Evolutionary conservation across 1,140 invertebrate genomes (phyloP).

Genomic region (Diabrotica virgifera): DNA sequence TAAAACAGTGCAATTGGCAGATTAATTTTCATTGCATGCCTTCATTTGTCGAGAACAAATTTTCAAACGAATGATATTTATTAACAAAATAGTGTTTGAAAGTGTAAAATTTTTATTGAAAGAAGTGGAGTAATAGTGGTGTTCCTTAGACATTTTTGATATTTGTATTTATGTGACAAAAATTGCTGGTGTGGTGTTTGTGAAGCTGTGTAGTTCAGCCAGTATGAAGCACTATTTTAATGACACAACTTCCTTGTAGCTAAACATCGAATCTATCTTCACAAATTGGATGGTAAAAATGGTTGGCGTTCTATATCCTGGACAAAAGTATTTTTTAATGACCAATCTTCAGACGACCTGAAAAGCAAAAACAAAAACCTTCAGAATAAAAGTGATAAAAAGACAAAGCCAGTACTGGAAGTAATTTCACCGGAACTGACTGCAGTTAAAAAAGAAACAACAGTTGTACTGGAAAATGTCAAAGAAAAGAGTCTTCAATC

Average conservation of each 20-base stretch:
- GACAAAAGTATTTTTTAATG: constrained; percentile 4
- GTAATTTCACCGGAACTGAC: constrained; percentile 18
- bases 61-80: neutral
- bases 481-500: constrained; percentile 40
- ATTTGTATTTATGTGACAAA: neutral
- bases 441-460: constrained; percentile 15
- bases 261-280: neutral
- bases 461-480: constrained; percentile 38
- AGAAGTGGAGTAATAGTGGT: too few relatives aligned
- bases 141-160: too few relatives aligned
- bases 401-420: constrained; percentile 16
- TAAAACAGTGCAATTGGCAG: too few relatives aligned
- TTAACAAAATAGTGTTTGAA: neutral
- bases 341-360: neutral
- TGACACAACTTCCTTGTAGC: neutral
- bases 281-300: neutral
- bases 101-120: neutral
- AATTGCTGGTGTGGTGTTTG: neutral
- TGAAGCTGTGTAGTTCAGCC: neutral
- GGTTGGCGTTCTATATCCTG: constrained; percentile 5
- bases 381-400: neutral
- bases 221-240: neutral
- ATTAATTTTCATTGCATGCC: too few relatives aligned
- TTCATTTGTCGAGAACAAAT: too few relatives aligned
- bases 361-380: neutral